Conservation (phyloP, 2,797 vertebrate species). For the Emys orbicularis region DNA sequence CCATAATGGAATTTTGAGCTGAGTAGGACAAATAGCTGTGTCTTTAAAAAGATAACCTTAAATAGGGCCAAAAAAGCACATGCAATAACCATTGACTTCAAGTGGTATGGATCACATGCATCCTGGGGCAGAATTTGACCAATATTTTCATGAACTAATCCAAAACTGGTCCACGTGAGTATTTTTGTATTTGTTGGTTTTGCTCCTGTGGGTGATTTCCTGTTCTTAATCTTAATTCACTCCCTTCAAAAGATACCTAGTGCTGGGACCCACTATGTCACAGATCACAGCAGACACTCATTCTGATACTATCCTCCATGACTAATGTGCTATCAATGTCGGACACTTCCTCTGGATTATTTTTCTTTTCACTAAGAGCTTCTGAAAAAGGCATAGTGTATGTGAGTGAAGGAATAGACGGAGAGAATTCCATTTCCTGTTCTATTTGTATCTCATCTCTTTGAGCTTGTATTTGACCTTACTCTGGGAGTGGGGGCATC, state of each 20-base stretch:
- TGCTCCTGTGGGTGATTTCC: background rate
- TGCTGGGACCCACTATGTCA: accelerated
- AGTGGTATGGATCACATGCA: background rate
- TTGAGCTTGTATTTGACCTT: constrained; percentile 14
- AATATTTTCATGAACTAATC: background rate
- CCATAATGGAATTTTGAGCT: background rate
- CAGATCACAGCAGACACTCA: background rate
- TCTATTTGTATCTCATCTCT: background rate
- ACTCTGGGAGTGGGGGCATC: background rate
- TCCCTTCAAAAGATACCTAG: background rate
- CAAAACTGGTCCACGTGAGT: background rate
- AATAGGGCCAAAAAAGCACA: background rate
- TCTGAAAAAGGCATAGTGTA: background rate
- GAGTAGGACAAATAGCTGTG: background rate
- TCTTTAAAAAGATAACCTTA: background rate
- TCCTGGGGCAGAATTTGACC: background rate
- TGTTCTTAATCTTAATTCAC: background rate
- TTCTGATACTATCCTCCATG: accelerated
- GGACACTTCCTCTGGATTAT: background rate
- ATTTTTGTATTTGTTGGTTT: background rate
- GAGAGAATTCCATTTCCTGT: background rate
- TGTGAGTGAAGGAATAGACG: background rate
- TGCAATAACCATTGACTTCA: background rate
- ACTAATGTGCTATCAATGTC: background rate
- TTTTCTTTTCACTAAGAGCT: background rate